Evolutionary conservation across 2,113 vertebrate species (phyloP), one percentile per base, ranked within the genome.

Genomic region (Albula goreensis): DNA sequence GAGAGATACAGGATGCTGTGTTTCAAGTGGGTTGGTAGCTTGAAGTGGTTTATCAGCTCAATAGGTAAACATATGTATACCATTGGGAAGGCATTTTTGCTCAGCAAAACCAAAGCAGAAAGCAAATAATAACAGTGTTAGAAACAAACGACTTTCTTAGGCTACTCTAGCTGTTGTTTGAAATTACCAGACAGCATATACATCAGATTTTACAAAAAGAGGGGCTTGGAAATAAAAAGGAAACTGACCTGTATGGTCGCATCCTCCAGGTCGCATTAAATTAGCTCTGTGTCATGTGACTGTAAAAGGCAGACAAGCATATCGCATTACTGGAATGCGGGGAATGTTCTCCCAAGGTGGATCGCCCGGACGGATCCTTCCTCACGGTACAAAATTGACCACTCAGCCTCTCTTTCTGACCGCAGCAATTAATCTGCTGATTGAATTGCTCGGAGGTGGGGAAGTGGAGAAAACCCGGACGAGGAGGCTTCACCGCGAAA

Each of bases 361-460:
- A 90, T 87, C 86, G 84, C 31, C 87, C 84, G 88, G 78, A 41
- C 31, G 31, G 31, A 41, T 41, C 31, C 31, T 41, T 41, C 31
- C 31, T 41, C 31, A 41, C 31, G 31, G 31, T 41, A 41, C 31
- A 41, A 63, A 86, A 50, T 83, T 84, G 86, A 82, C 82, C 86
- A 88, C 85, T 88, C 83, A 57, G 88, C 85, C 83, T 80, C 90
- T 90, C 80, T 50, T 82, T 90, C 88, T 52, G 88, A 91, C 81
- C 80, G 85, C 88, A 81, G 88, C 88, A 85, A 92, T 94, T 94
- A 93, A 94, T 94, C 93, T 94, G 90, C 41, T 0, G 70, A 90
- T 87, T 90, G 92, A 92, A 92, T 90, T 92, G 90, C 93, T 90
- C 86, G 78, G 90, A 86, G 91, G 93, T 41, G 31, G 85, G 85